A percentile compares a stretch with the other conserved stretches of the same genome.
These are phyloP conservation scores for Microplitis demolitor DNA, from an alignment of 1,140 invertebrate species.

Conservation along the genomic window DNA sequence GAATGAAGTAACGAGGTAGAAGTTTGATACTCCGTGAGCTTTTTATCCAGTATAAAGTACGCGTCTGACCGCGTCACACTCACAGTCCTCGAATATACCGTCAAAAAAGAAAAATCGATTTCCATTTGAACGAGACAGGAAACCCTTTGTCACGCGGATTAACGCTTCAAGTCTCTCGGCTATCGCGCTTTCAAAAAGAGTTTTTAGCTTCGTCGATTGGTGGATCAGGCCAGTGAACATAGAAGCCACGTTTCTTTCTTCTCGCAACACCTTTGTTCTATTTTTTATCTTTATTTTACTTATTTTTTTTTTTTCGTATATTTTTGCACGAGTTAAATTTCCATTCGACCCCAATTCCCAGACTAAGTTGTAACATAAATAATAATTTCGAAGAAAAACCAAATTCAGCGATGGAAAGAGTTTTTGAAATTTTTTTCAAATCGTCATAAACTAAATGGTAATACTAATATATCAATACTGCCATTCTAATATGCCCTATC, in stretches of 20 bases:
- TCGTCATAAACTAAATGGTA: too few species aligned
- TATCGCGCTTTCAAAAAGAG: constrained; percentile 27
- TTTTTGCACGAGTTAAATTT: constrained; percentile 4
- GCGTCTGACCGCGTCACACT: constrained; percentile 16
- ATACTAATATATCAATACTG: too few species aligned
- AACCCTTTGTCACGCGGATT: constrained; percentile 42
- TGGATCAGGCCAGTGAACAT: constrained; percentile 11
- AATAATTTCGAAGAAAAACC: too few species aligned
- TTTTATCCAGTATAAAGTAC: constrained; percentile 15
- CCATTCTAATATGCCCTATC: too few species aligned
- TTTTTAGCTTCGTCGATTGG: constrained; percentile 17
- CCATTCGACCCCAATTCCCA: background rate
- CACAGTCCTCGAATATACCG: constrained; percentile 10
- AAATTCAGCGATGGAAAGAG: too few species aligned
- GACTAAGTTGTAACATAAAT: too few species aligned
- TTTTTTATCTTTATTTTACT: background rate
- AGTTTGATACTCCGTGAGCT: background rate
- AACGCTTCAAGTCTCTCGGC: constrained; percentile 35
- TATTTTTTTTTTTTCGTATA: background rate
- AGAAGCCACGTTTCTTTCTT: background rate
- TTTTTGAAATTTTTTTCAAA: too few species aligned
- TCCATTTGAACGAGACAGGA: constrained; percentile 39
- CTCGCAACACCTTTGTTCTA: constrained; percentile 9
- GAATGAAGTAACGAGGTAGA: background rate
- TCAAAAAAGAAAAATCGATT: constrained; percentile 37